These are phyloP conservation scores for Vulpes vulpes DNA, from an alignment of 2,113 vertebrate genomes.

Conservation along the genomic window DNA sequence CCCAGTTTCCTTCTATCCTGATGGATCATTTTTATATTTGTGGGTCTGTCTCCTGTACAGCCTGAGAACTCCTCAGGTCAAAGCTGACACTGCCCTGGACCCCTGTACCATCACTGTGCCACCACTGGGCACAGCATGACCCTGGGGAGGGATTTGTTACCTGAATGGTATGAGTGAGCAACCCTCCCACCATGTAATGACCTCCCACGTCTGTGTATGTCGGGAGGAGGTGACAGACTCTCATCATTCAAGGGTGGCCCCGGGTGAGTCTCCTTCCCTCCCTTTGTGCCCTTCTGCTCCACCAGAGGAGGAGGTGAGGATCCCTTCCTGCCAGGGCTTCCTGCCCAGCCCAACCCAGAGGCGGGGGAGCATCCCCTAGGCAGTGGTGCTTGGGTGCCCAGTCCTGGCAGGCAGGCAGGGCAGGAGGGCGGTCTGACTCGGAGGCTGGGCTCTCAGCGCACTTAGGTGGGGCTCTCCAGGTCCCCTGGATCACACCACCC, in stretches of 20 bases:
- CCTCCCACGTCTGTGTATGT: background rate
- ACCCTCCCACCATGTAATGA: background rate
- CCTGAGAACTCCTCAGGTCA: background rate
- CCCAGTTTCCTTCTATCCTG: background rate
- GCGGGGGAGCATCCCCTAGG: background rate
- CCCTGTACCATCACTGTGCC: accelerated
- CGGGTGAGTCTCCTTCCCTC: background rate
- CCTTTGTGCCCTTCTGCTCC: background rate
- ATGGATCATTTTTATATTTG: background rate
- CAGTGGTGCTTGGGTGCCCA: accelerated
- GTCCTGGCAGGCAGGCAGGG: background rate
- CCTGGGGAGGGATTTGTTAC: background rate
- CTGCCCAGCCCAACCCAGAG: background rate
- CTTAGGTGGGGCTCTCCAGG: background rate
- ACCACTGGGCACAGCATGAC: background rate
- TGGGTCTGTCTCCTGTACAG: background rate
- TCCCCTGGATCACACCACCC: background rate
- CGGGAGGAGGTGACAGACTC: background rate
- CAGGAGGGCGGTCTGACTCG: background rate
- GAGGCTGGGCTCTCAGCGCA: background rate
- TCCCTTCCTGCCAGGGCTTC: background rate
- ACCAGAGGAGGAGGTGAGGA: accelerated
- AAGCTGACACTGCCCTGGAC: background rate
- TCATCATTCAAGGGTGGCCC: background rate
- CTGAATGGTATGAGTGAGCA: background rate